These are phyloP conservation scores for Lipotes vexillifer DNA, from an alignment of 2,113 vertebrate species.

Conservation along the genomic window DNA sequence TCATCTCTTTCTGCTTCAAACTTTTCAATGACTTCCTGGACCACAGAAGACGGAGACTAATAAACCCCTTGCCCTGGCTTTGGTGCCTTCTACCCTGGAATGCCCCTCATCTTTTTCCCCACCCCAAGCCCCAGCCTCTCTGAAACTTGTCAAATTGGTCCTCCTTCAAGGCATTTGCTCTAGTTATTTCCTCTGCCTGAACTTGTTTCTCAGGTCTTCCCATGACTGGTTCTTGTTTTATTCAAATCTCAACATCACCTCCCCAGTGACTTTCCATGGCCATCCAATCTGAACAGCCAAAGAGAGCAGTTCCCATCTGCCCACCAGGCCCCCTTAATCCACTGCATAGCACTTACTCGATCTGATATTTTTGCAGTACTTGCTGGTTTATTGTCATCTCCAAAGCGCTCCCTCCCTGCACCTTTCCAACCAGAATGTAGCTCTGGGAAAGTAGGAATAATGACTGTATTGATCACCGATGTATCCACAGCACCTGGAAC, in stretches of 20 bases:
- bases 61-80: neutral
- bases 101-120: neutral
- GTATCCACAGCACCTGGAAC: neutral
- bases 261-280: too few relatives aligned
- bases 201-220: neutral
- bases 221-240: neutral
- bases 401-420: fast-evolving
- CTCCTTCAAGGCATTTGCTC: neutral
- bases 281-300: too few relatives aligned
- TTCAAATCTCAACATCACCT: neutral
- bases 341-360: fast-evolving
- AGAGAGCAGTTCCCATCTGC: neutral
- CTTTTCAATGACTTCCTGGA: neutral
- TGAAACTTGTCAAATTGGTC: neutral
- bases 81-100: neutral
- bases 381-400: neutral
- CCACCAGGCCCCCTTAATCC: neutral
- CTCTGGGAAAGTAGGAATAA: neutral
- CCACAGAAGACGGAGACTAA: neutral
- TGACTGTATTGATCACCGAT: neutral
- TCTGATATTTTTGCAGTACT: too few relatives aligned
- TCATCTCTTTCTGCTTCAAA: neutral
- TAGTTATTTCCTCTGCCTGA: neutral
- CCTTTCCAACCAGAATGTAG: neutral
- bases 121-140: neutral